Percentiles rank a stretch among this genome's conserved stretches.
These are phyloP conservation scores for Lemur catta DNA, from an alignment of 2,797 vertebrate genomes.

Conservation along the genomic window DNA sequence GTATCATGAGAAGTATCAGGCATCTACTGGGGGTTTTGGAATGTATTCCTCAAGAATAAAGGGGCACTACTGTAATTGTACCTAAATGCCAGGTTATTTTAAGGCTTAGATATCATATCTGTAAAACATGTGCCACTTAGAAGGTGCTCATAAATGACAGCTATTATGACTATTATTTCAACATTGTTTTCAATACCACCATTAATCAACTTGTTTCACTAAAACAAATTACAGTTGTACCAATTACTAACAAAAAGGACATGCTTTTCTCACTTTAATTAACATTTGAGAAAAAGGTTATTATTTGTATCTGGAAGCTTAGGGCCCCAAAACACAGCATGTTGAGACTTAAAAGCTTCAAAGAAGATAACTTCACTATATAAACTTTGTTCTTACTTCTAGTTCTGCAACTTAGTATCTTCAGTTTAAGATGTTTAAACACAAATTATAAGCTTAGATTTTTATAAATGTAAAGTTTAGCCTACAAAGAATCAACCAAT, in stretches of 20 bases:
- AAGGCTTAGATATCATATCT: neutral
- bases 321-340: constrained; percentile 21
- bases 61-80: neutral
- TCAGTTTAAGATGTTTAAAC: constrained; percentile 33
- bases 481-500: constrained; percentile 20
- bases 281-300: constrained; percentile 27
- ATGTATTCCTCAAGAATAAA: neutral
- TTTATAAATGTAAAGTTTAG: constrained; percentile 41
- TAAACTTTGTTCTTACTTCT: constrained; percentile 41
- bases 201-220: constrained; percentile 11
- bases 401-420: constrained; percentile 2
- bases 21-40: neutral
- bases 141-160: neutral
- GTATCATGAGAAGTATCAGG: neutral
- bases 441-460: constrained; percentile 18
- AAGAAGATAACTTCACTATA: constrained; percentile 2
- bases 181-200: neutral
- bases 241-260: constrained; percentile 1
- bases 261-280: neutral
- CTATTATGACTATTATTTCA: neutral
- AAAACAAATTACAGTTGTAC: neutral
- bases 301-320: neutral
- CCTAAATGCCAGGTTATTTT: constrained; percentile 1
- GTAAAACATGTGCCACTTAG: neutral
- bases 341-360: neutral